A percentile compares a stretch with the other conserved stretches of the same genome.
phyloP scores from a whole-genome alignment of 2,888 invertebrate genomes.

The Chrysolina haemoptera region DNA sequence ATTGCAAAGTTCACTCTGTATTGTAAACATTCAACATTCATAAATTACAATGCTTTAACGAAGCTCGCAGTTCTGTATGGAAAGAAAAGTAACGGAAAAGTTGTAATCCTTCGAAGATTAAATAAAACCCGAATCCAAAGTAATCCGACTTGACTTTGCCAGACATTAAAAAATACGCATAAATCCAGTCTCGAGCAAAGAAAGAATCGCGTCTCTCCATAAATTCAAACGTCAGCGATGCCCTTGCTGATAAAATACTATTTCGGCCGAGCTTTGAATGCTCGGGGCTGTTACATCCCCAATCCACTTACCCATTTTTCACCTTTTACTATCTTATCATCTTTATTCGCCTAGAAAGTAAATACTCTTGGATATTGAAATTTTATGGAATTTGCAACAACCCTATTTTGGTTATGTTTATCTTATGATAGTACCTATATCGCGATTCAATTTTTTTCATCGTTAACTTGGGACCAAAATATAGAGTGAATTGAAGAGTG shows the following conservation, averaged over 20 bases:
- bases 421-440: background rate
- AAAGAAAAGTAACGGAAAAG: background rate
- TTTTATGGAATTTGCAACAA: background rate
- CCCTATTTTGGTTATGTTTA: background rate
- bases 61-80: background rate
- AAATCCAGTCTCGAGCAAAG: background rate
- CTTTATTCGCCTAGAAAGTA: slow-evolving; percentile 3
- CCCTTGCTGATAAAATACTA: slow-evolving; percentile 1
- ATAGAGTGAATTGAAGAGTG: too few species aligned
- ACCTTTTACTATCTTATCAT: slow-evolving; percentile 8
- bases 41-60: background rate
- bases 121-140: background rate
- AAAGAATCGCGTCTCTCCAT: background rate
- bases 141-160: background rate
- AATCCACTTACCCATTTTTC: slow-evolving; percentile 1
- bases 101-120: background rate
- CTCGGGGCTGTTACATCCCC: background rate
- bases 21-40: too few species aligned
- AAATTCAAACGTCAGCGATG: background rate
- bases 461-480: too few species aligned
- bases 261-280: background rate
- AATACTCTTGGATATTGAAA: background rate
- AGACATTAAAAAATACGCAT: background rate
- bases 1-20: too few species aligned
- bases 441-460: background rate